Base-by-base conservation (phyloP, 1,140 invertebrate genomes). In the Magallana angulata region DNA sequence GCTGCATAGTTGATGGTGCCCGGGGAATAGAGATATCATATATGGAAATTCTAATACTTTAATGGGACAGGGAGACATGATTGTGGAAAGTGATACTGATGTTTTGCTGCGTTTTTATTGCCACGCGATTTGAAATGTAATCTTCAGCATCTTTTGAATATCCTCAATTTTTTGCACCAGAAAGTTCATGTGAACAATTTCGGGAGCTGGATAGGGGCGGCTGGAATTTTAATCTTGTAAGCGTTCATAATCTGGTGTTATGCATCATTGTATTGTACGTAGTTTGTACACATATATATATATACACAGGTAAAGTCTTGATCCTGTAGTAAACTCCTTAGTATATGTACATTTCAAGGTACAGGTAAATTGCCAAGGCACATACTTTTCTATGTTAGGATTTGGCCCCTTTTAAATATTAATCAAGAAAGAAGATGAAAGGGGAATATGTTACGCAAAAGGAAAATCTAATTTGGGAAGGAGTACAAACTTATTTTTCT, bases 171-270 rank as follows among this genome's bases (percentile, higher is more conserved):
- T 48, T 76, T 36, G 24, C 18, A 76, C 36, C 5, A 9, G 68
- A 76, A 76, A 76, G 68, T 76, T 76, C 24, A 76, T 36, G 68
- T 76, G 36, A 76, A 76, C 68, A 76, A 36, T 36, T 30, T 48
- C 36, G 36, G 36, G 18, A 12, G 24, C 68, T 76, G 36, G 36
- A 30, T 30, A 76, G 24, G 68, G 24, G 24, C 68, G 24, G 68
- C 36, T 76, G 68, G 68, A 76, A 76, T 76, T 76, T 76, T 36
- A 30, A 24, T 76, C 24, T 48, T 5, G 36, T 48, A 76, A 30
- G 64, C 30, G 68, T 76, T 76, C 36, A 36, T 76, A 76, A 76
- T 76, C 68, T 76, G 18, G 68, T 76, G 68, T 76, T 64, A 64
- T 64, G 60, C 60, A 64, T 64, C 60, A 76, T 76, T 76, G 68